Evolutionary conservation across 2,113 vertebrate genomes (phyloP), one percentile per base, ranked within the genome.

Genomic region (Heterotis niloticus): DNA sequence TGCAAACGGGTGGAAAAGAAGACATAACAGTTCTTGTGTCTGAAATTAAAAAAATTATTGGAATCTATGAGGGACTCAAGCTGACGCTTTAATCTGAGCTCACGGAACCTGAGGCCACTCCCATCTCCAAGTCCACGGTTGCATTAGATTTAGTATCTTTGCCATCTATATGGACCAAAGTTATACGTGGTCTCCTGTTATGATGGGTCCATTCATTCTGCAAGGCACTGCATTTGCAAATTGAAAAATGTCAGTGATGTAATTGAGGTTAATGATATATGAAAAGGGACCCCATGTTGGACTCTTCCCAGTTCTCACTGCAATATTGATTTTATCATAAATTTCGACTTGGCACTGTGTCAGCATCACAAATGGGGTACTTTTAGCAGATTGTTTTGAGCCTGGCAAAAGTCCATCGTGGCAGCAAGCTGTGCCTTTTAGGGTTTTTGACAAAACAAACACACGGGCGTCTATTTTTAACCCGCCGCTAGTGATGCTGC

Each of bases 241-340:
- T 76, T 70, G 44, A 68, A 59, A 57, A 60, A 62, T 59, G 13
- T 7, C 54, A 60, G 52, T 73, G 12, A 75, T 11, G 56, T 26
- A 52, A 70, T 69, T n/a, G 14, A 57, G 54, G 51, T 29, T 69
- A 69, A 29, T 78, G 44, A 69, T 34, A 68, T 59, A 5, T 28
- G 23, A 28, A 24, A 20, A 80, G 65, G 69, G 10, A 1, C 64
- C 71, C 26, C 52, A 29, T 76, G 80, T 26, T 77, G 76, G 81
- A 82, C 80, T 5, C 83, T 64, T 81, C n/a, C 77, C 78, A 68
- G 29, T 67, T 80, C 80, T 75, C 80, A 83, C 85, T 83, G 84
- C 81, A 81, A n/a, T 66, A 90, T 90, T 28, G 87, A 90, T 89
- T 84, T 84, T 20, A 77, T 85, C 77, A 90, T 91, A 90, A 89